These are phyloP conservation scores for Bambusicola thoracicus DNA, from an alignment of 2,113 vertebrate species.

Conservation along the genomic window DNA sequence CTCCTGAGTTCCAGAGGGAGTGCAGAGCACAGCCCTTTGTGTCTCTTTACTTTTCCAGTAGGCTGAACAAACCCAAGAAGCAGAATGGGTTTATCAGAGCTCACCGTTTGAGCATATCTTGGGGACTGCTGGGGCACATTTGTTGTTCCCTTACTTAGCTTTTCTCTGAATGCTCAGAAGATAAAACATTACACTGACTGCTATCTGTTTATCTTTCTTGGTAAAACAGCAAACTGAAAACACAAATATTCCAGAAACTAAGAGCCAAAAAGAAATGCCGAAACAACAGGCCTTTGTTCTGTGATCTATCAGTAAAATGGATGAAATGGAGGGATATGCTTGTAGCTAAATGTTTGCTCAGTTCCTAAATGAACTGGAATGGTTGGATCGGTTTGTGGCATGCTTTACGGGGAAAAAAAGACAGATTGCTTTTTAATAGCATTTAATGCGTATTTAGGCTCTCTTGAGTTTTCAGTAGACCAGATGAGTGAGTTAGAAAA, in stretches of 20 bases:
- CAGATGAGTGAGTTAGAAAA: background rate
- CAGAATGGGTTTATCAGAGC: slow-evolving; percentile 5
- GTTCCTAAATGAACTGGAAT: background rate
- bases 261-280: background rate
- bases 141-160: slow-evolving; percentile 17
- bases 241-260: background rate
- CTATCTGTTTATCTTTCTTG: background rate
- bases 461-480: background rate
- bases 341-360: background rate
- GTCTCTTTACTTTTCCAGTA: slow-evolving; percentile 30
- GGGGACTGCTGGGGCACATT: background rate
- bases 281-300: background rate
- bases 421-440: background rate
- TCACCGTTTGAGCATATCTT: background rate
- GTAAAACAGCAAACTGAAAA: background rate
- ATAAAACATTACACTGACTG: background rate
- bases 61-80: slow-evolving; percentile 33
- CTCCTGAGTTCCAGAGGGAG: background rate
- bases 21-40: background rate
- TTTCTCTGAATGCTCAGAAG: background rate
- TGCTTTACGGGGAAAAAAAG: background rate
- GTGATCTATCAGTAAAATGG: background rate
- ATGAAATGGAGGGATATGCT: background rate
- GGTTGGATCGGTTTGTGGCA: background rate
- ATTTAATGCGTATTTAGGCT: background rate